A percentile compares a stretch with the other conserved stretches of the same genome.
These are phyloP conservation scores for Galeopterus variegatus DNA, from an alignment of 2,113 vertebrate genomes.

Conservation along the genomic window DNA sequence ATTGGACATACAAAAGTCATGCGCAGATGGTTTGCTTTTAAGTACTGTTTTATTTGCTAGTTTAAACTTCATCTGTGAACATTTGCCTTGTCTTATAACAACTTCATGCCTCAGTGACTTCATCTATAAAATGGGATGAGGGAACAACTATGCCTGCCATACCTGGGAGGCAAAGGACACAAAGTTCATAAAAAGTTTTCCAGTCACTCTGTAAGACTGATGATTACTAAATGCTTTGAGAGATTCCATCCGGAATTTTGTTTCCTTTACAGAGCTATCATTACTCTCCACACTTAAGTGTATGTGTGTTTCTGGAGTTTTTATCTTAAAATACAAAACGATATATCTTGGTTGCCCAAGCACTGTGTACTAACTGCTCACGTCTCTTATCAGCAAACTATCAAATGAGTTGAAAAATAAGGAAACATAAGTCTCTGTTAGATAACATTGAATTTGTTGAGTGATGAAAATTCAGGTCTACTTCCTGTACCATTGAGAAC, in stretches of 20 bases:
- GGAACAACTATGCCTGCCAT: background rate
- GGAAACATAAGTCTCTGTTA: background rate
- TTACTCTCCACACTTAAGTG: background rate
- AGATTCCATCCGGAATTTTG: background rate
- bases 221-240: background rate
- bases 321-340: conserved; percentile 53
- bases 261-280: background rate
- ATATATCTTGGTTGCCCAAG: background rate
- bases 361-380: background rate
- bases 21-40: background rate
- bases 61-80: background rate
- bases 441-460: background rate
- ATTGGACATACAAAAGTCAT: background rate
- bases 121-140: background rate
- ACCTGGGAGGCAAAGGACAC: background rate
- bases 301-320: conserved; percentile 17
- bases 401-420: background rate
- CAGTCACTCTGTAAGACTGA: background rate
- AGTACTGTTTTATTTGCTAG: background rate
- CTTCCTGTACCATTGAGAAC: background rate
- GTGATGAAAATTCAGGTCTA: background rate
- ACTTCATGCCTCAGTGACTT: background rate
- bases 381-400: background rate
- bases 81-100: background rate
- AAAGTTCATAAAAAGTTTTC: background rate